Evolutionary conservation across 2,797 vertebrate genomes (phyloP).

Genomic region (Enteromius radiatus): DNA sequence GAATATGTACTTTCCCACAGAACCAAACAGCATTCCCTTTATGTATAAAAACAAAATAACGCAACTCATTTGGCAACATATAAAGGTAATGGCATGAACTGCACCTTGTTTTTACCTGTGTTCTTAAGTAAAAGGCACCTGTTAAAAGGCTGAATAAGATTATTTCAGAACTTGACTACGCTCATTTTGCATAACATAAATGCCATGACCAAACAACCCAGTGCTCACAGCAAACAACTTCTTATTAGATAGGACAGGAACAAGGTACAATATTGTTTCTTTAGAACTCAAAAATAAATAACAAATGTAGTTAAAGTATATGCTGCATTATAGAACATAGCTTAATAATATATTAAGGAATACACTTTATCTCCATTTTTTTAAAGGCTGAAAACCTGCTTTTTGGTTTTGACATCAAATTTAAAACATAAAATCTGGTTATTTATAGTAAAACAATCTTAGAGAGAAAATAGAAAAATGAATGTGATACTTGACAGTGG

Average conservation of each 20-base stretch:
- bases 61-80: constrained; percentile 12
- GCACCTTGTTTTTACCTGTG: not conserved
- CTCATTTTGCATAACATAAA: not conserved
- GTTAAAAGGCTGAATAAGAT: constrained; percentile 17
- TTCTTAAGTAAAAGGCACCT: constrained; percentile 34
- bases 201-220: not conserved
- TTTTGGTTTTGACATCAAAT: not conserved
- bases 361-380: not conserved
- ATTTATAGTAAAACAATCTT: not conserved
- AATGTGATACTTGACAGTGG: not conserved
- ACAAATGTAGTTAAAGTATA: constrained; percentile 6
- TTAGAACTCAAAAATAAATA: constrained; percentile 22
- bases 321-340: constrained; percentile 1
- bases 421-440: not conserved
- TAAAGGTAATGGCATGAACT: constrained; percentile 1
- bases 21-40: not conserved
- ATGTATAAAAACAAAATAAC: constrained; percentile 30
- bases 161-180: not conserved
- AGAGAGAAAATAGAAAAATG: not conserved
- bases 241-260: not conserved
- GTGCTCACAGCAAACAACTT: constrained; percentile 7
- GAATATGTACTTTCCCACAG: not conserved
- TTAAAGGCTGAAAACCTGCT: constrained; percentile 10
- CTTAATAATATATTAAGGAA: constrained; percentile 11
- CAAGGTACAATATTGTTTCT: not conserved